phyloP scores from a whole-genome alignment of 2,797 vertebrate genomes.

The Aselliscus stoliczkanus region DNA sequence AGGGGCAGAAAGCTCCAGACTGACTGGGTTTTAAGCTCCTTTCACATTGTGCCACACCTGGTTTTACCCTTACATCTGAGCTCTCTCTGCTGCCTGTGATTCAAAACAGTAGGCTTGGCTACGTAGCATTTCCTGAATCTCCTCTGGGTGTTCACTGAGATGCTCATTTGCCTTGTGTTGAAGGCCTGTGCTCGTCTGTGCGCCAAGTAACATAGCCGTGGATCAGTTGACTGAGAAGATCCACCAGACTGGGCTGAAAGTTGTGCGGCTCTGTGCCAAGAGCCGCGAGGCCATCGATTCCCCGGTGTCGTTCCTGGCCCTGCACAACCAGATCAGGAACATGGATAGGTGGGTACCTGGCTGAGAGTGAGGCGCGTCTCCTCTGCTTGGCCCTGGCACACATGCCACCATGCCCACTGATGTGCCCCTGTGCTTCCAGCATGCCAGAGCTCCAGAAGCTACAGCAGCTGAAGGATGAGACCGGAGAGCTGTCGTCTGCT shows the following conservation, averaged over 20 bases:
- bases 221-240: constrained; percentile 99
- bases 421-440: constrained; percentile 71
- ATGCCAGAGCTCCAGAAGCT: constrained; percentile 99
- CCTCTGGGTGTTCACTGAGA: background rate
- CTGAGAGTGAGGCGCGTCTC: background rate
- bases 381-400: background rate
- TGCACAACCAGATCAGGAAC: constrained; percentile 99
- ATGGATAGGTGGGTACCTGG: constrained; percentile 93
- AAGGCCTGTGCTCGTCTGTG: constrained; percentile 97
- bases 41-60: background rate
- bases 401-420: background rate
- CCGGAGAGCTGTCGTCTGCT: constrained; percentile 95
- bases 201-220: constrained; percentile 98
- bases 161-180: background rate
- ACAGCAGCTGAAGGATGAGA: constrained; percentile 99
- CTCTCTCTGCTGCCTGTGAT: background rate
- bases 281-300: constrained; percentile 98
- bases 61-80: background rate
- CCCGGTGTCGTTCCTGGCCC: constrained; percentile 95
- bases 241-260: constrained; percentile 96
- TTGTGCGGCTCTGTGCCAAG: constrained; percentile 97
- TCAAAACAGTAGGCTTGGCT: background rate
- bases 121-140: background rate
- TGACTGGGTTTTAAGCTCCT: background rate
- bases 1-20: background rate